Percentiles rank a stretch among this genome's conserved stretches.
Conservation (phyloP, 1,140 invertebrate genomes). For the Neodiprion lecontei region DNA sequence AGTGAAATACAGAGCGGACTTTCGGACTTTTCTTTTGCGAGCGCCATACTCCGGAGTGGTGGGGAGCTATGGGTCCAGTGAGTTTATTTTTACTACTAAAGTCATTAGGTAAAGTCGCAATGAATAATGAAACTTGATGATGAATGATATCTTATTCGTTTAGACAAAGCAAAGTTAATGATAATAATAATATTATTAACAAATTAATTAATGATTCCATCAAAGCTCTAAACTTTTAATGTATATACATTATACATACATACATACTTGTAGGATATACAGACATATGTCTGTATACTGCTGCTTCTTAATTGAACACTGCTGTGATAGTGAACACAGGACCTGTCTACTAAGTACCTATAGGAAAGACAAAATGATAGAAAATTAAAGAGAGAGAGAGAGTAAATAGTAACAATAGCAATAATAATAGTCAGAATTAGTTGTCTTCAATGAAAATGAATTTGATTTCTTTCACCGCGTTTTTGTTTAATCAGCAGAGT, state of each 20-base stretch:
- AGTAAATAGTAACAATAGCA: not conserved
- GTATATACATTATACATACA: too few relatives aligned
- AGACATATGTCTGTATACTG: slow-evolving; percentile 19
- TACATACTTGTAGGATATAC: too few relatives aligned
- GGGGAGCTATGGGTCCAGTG: slow-evolving; percentile 1
- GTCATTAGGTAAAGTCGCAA: not conserved
- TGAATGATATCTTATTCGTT: slow-evolving; percentile 23
- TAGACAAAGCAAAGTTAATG: not conserved
- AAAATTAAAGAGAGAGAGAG: not conserved
- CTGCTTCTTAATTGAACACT: slow-evolving; percentile 44
- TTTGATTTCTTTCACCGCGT: too few relatives aligned
- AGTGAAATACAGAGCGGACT: too few relatives aligned
- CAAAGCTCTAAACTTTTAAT: too few relatives aligned
- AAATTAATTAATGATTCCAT: too few relatives aligned
- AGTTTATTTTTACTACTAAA: not conserved
- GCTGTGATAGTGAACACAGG: slow-evolving; percentile 62
- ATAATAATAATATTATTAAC: not conserved
- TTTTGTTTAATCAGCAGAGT: too few relatives aligned
- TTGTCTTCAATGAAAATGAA: too few relatives aligned
- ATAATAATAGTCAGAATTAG: too few relatives aligned
- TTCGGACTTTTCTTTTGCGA: too few relatives aligned
- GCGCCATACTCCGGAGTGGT: not conserved
- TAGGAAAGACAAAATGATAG: not conserved
- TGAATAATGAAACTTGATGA: too few relatives aligned
- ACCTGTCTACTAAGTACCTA: slow-evolving; percentile 42